A percentile compares a stretch with the other conserved stretches of the same genome.
Conservation (phyloP, 2,888 invertebrate genomes). For the Cantharis flavilabris region DNA sequence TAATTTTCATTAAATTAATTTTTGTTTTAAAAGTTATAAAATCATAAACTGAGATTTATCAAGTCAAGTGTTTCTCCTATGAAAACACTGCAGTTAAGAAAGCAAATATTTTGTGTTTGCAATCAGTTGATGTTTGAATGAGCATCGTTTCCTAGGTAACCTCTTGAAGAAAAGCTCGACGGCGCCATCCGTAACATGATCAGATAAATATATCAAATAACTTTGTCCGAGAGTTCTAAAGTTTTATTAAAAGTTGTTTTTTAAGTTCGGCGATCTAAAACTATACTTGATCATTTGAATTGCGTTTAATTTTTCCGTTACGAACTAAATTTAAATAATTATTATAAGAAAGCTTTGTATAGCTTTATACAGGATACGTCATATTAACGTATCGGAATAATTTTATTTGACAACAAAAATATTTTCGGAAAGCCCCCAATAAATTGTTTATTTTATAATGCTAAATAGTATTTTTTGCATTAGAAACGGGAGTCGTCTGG, state of each 20-base stretch:
- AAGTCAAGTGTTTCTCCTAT: neutral
- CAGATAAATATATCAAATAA: slow-evolving; percentile 10
- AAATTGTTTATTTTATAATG: too few relatives aligned
- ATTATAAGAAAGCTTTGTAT: too few relatives aligned
- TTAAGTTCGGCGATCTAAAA: neutral
- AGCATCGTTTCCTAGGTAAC: slow-evolving; percentile 25
- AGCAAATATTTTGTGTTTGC: slow-evolving; percentile 24
- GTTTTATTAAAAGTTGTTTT: neutral
- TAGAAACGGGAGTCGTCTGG: too few relatives aligned
- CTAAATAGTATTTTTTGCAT: too few relatives aligned
- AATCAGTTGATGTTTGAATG: slow-evolving; percentile 19
- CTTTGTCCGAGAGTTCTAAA: neutral
- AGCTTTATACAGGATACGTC: too few relatives aligned
- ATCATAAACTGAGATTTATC: neutral
- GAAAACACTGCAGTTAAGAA: slow-evolving; percentile 4
- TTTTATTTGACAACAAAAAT: too few relatives aligned
- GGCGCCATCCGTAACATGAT: slow-evolving; percentile 21
- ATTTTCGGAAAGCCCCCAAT: too few relatives aligned
- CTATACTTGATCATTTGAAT: neutral
- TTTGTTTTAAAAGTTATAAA: neutral
- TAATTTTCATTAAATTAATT: neutral
- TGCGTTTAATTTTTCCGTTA: neutral
- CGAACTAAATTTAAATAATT: too few relatives aligned
- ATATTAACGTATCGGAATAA: too few relatives aligned
- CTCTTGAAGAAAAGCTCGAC: slow-evolving; percentile 15